Evolutionary conservation across 2,113 vertebrate genomes (phyloP).

Genomic region (Anarrhichthys ocellatus): DNA sequence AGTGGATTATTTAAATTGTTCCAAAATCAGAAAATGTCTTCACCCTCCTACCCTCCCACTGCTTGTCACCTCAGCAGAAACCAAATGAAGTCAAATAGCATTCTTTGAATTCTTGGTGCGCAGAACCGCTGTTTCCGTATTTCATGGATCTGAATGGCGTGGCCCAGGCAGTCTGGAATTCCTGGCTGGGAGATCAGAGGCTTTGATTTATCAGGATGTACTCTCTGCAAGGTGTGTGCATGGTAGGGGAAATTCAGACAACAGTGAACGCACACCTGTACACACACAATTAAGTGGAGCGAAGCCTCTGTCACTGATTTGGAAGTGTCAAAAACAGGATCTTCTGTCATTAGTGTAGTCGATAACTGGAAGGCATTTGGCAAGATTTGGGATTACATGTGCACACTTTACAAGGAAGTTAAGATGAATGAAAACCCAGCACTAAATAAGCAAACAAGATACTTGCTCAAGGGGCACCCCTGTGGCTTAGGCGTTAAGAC

Average conservation of each 20-base stretch:
- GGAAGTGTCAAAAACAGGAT: conserved; percentile 22
- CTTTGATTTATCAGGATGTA: conserved; percentile 80
- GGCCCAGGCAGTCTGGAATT: conserved; percentile 74
- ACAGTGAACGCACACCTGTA: conserved; percentile 25
- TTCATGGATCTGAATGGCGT: conserved; percentile 73
- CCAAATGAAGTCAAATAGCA: conserved; percentile 84
- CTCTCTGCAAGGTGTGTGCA: conserved; percentile 58
- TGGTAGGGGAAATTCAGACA: conserved; percentile 39
- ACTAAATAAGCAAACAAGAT: background rate
- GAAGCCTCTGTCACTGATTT: conserved; percentile 19
- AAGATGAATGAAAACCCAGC: background rate
- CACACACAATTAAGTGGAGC: conserved; percentile 16
- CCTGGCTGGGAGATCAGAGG: conserved; percentile 79
- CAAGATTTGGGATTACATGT: conserved; percentile 3
- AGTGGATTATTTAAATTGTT: conserved; percentile 83
- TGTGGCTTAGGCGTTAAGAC: background rate
- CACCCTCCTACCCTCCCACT: conserved; percentile 52
- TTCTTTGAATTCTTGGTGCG: conserved; percentile 85
- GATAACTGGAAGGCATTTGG: background rate
- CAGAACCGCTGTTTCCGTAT: conserved; percentile 75
- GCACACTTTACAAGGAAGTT: background rate
- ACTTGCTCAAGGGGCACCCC: background rate
- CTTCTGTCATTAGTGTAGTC: conserved; percentile 1
- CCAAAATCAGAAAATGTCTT: conserved; percentile 83
- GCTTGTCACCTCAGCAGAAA: conserved; percentile 64